These are phyloP conservation scores for Cryptoleucopteryx plumbea DNA, from an alignment of 2,113 vertebrate species.

Conservation along the genomic window DNA sequence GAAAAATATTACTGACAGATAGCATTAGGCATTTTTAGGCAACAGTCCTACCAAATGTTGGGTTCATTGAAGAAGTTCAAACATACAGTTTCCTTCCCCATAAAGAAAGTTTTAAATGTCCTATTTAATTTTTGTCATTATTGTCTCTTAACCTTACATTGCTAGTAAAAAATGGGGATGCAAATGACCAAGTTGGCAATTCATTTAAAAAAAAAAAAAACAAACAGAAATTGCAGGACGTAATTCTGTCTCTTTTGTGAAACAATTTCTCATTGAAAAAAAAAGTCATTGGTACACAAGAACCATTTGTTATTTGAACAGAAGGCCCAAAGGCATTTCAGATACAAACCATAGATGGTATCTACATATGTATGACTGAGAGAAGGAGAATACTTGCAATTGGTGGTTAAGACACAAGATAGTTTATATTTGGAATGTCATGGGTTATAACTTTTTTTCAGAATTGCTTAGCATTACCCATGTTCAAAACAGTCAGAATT, in stretches of 20 bases:
- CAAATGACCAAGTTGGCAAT: not conserved
- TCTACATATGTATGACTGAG: rapidly evolving
- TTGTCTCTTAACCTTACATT: not conserved
- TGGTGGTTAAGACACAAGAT: not conserved
- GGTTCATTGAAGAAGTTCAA: not conserved
- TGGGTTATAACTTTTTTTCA: rapidly evolving
- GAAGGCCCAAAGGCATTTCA: not conserved
- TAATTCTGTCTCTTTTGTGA: not conserved
- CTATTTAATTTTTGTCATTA: not conserved
- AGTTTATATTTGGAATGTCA: not conserved
- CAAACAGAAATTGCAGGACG: not conserved
- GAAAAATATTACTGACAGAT: not conserved
- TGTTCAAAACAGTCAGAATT: not conserved
- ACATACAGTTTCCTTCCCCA: not conserved
- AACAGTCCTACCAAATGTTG: not conserved
- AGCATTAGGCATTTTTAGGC: not conserved
- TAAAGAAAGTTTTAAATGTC: not conserved
- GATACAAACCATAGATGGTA: not conserved
- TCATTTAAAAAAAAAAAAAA: not conserved
- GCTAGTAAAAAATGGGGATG: not conserved
- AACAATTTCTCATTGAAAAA: not conserved
- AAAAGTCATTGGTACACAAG: not conserved
- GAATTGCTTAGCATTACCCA: not conserved
- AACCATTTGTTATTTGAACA: not conserved
- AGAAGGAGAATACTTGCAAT: not conserved